Evolutionary conservation across 2,113 vertebrate genomes (phyloP), one percentile per base, ranked within the genome.

Genomic region (Bombycilla garrulus): DNA sequence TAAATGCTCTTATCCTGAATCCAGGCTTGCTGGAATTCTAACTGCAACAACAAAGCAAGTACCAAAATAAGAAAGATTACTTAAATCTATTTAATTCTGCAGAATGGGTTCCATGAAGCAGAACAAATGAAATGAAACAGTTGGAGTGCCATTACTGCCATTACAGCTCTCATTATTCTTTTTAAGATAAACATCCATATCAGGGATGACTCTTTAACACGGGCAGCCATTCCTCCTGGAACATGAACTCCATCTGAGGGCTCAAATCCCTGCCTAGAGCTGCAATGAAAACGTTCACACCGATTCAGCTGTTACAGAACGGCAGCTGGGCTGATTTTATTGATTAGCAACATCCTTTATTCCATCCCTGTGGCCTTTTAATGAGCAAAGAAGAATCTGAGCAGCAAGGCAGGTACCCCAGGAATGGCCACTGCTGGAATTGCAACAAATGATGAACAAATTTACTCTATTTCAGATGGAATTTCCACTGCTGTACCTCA

Each of bases 1-100:
- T 58, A 58, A 85, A 91, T 3, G 14, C 62, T 40, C 40, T 45
- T 53, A 35, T 31, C 56, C 67, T 15, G 84, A 94, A 73, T 16
- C 76, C 35, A 86, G 91, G 44, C 58, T 70, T 57, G 69, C 36
- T 84, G 84, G 69, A 38, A 87, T 85, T 70, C 83, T 80, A 61
- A 15, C 45, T 53, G 67, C 44, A 38, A 62, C 51, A 92, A 60
- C 54, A 85, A 91, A 72, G 72, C 44, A 79, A 95, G 82, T 3
- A 86, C 58, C 80, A 92, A 96, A 82, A 60, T 22, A 91, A 73
- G 38, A 80, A 95, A 96, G 79, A 93, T 90, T 74, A 81, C 87
- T 94, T 77, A 96, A 79, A 80, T 86, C 69, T 66, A 23, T 87
- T 94, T 83, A 93, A 95, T 96, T 95, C 77, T 93, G 65, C 84